phyloP scores from a whole-genome alignment of 2,888 invertebrate species.

The Beris morrisii region DNA sequence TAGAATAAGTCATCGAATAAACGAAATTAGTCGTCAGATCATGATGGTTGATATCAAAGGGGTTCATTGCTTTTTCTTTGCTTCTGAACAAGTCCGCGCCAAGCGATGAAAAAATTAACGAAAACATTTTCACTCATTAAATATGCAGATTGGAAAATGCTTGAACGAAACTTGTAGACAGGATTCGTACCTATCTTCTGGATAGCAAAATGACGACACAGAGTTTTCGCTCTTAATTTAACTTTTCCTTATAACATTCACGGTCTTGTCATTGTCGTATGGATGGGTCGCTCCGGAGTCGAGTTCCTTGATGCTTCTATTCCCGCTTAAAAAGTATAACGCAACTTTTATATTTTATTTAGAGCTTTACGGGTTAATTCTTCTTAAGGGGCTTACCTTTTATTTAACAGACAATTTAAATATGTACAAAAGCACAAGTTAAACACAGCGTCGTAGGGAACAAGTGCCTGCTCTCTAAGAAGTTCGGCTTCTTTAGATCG shows the following conservation, averaged over 20 bases:
- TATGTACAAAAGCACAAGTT: slow-evolving; percentile 39
- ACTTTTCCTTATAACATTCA: not conserved
- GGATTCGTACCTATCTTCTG: slow-evolving; percentile 25
- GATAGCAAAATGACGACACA: not conserved
- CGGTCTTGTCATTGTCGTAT: not conserved
- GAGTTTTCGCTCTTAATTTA: not conserved
- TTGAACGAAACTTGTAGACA: slow-evolving; percentile 28
- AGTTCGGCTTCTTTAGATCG: not conserved
- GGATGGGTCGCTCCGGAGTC: no score
- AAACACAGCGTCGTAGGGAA: slow-evolving; percentile 29
- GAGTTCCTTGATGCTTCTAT: not conserved
- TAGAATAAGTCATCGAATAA: slow-evolving; percentile 6
- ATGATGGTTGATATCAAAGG: not conserved
- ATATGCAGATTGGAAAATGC: slow-evolving; percentile 40
- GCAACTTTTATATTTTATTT: slow-evolving; percentile 40
- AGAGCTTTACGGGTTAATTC: slow-evolving; percentile 39
- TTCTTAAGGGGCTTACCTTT: slow-evolving; percentile 40
- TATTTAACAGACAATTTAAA: slow-evolving; percentile 40
- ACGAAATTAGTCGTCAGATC: slow-evolving; percentile 9
- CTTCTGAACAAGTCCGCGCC: not conserved
- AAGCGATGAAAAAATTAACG: slow-evolving; percentile 34
- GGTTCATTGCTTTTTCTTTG: slow-evolving; percentile 9
- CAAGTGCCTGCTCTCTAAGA: not conserved
- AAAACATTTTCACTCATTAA: slow-evolving; percentile 40
- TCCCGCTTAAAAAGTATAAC: slow-evolving; percentile 20